Base-by-base conservation (phyloP, 2,797 vertebrate species). In the Setipinna tenuifilis region DNA sequence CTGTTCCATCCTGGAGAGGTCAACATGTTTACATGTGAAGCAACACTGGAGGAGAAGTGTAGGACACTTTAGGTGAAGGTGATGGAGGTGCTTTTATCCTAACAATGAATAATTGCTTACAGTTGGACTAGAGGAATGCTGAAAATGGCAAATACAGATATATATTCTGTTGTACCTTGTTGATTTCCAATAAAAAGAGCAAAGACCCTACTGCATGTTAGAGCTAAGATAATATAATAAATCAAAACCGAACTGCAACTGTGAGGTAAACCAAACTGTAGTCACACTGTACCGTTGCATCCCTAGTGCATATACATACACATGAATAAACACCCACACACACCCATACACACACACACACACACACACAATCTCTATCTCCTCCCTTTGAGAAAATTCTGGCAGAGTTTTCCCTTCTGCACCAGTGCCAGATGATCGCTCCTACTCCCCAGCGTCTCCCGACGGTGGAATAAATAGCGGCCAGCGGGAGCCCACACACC, bases 401-500 rank as follows among this genome's bases (percentile, higher is more conserved):
- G 58, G 41, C 58, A 62, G 21, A 6, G 23, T 19, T 62, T 48
- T 86, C 83, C 65, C 86, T 68, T 83, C 83, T 50, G 44, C 80
- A 35, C 23, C 44, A 83, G 31, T 86, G 81, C 82, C 71, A 85
- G 61, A 57, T 65, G 44, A 81, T 62, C 23, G 25, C 71, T 78
- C 11, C 23, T 44, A 35, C 12, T 83, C 83, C 61, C 81, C 54
- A 58, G 81, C 78, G 54, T 65, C 83, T 83, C 84, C 85, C 84
- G 87, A 44, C n/a, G 81, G 65, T 86, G 88, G 80, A 87, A 86
- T 87, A 87, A 86, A 78, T 78, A 78, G 71, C 31, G 35, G 71
- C 71, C 71, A 78, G 71, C 71, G 35, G 71, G 71, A 78, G 10
- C 71, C 31, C 85, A 89, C 84, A 89, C 88, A 89, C 88, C 85